phyloP scores from a whole-genome alignment of 2,113 vertebrate genomes.

The Nycticryphes semicollaris region DNA sequence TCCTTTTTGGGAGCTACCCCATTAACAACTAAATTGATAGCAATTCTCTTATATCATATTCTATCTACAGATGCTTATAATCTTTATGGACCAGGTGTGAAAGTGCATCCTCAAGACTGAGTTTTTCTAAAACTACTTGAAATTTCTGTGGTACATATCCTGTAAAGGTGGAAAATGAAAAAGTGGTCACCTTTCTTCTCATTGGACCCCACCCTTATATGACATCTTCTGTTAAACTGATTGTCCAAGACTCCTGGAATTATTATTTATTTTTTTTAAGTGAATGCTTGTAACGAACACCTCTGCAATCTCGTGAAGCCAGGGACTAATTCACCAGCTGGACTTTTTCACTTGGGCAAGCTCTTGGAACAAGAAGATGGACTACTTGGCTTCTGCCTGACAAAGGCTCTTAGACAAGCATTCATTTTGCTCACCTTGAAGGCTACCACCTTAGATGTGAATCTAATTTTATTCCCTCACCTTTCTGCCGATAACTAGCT shows the following conservation, averaged over 20 bases:
- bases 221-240: neutral
- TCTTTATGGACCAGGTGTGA: neutral
- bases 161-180: neutral
- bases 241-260: neutral
- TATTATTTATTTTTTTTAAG: neutral
- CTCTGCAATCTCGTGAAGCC: neutral
- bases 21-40: neutral
- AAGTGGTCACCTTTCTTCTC: constrained; percentile 10
- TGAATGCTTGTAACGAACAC: neutral
- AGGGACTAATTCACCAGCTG: neutral
- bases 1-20: neutral
- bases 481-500: neutral
- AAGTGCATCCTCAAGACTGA: neutral
- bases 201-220: constrained; percentile 56
- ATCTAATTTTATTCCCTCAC: constrained; percentile 5
- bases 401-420: constrained; percentile 38
- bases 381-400: constrained; percentile 15
- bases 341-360: neutral
- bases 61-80: neutral
- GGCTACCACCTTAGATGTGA: constrained; percentile 27
- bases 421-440: constrained; percentile 67
- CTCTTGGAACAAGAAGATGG: neutral
- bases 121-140: neutral
- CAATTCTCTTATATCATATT: neutral
- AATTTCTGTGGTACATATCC: neutral